A percentile compares a stretch with the other conserved stretches of the same genome.
phyloP scores from a whole-genome alignment of 1,140 invertebrate genomes.

The Brachionus rotundiformis region DNA sequence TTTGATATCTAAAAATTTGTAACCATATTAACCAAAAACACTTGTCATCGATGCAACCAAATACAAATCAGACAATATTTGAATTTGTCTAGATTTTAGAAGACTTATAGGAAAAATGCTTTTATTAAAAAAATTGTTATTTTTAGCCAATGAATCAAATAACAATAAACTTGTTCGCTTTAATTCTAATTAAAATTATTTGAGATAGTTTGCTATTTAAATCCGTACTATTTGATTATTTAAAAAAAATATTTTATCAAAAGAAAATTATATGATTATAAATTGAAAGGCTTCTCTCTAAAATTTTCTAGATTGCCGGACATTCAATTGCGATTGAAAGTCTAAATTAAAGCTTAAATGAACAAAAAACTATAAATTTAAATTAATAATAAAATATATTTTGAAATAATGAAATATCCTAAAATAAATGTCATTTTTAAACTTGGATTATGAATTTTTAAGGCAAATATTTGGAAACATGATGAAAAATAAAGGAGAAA shows the following conservation, averaged over 20 bases:
- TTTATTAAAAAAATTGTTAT: not conserved
- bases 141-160: slow-evolving; percentile 7
- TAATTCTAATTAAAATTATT: not conserved
- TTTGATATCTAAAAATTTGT: not conserved
- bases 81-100: not conserved
- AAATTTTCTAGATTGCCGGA: not conserved
- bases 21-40: slow-evolving; percentile 24
- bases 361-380: not conserved
- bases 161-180: not conserved
- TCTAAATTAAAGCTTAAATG: not conserved
- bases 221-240: not conserved
- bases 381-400: not conserved
- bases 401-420: not conserved
- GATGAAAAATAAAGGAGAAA: not conserved
- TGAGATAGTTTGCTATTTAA: not conserved
- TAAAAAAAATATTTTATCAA: not conserved
- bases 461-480: not conserved
- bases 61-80: slow-evolving; percentile 30
- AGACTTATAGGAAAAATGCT: not conserved
- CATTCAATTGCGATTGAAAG: not conserved
- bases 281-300: not conserved
- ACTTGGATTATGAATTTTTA: not conserved
- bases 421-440: not conserved
- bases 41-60: not conserved
- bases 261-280: not conserved